A percentile compares a stretch with the other conserved stretches of the same genome.
These are phyloP conservation scores for Monarcha castaneiventris DNA, from an alignment of 2,113 vertebrate species.

Conservation along the genomic window DNA sequence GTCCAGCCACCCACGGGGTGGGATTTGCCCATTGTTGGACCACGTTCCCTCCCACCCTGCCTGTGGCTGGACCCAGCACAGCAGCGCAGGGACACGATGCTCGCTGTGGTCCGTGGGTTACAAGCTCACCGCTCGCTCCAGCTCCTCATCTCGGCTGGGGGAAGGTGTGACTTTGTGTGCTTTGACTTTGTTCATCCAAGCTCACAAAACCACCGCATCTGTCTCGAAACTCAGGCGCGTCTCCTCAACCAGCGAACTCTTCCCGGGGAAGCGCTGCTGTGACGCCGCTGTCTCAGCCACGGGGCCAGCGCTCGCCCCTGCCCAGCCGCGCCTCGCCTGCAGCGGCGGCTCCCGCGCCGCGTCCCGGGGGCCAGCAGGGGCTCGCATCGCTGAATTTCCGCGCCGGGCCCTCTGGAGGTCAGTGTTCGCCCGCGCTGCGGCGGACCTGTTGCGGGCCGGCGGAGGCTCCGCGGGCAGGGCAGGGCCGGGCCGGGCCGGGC, in stretches of 20 bases:
- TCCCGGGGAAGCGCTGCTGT: fast-evolving
- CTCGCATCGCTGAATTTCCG: conserved; percentile 18
- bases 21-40: neutral
- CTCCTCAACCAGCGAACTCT: neutral
- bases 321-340: neutral
- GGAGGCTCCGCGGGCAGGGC: conserved; percentile 37
- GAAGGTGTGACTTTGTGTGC: fast-evolving
- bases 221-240: fast-evolving
- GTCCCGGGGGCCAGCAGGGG: neutral
- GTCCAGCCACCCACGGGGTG: neutral
- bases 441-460: conserved; percentile 41
- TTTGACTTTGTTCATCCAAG: neutral
- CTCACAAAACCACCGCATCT: neutral
- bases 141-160: neutral
- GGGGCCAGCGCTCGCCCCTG: neutral
- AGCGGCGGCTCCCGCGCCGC: neutral
- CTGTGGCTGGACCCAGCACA: fast-evolving
- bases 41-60: neutral
- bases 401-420: conserved; percentile 59
- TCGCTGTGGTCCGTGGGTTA: fast-evolving
- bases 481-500: too few relatives aligned
- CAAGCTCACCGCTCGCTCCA: neutral
- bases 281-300: fast-evolving
- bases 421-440: conserved; percentile 28
- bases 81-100: neutral